A percentile compares a stretch with the other conserved stretches of the same genome.
These are phyloP conservation scores for Eupleurogrammus muticus DNA, from an alignment of 2,797 vertebrate genomes.

Conservation along the genomic window DNA sequence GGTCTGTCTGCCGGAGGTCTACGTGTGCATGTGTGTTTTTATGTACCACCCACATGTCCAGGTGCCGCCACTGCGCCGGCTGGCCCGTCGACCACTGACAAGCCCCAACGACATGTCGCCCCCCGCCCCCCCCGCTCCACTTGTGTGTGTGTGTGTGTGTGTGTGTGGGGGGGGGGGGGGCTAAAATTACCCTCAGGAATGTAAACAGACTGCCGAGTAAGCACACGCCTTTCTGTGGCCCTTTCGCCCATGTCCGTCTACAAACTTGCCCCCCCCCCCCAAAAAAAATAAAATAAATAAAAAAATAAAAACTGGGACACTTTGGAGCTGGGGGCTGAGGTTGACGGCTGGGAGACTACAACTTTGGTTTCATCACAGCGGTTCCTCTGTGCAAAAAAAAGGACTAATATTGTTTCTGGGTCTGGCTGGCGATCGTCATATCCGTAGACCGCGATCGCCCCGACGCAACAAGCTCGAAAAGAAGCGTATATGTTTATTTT, in stretches of 20 bases:
- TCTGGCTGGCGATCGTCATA: slow-evolving; percentile 12
- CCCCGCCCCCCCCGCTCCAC: slow-evolving; percentile 53
- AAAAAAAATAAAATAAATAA: no score
- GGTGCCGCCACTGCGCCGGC: slow-evolving; percentile 71
- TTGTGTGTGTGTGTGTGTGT: no score
- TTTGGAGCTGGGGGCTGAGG: slow-evolving; percentile 66
- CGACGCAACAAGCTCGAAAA: slow-evolving; percentile 28
- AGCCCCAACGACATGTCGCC: slow-evolving; percentile 74
- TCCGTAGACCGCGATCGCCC: slow-evolving; percentile 20
- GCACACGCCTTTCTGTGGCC: slow-evolving; percentile 76
- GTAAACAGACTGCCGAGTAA: slow-evolving; percentile 86
- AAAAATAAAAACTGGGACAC: slow-evolving; percentile 59
- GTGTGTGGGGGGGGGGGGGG: slow-evolving; percentile 60
- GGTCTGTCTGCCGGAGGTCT: slow-evolving; percentile 47
- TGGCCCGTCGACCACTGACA: slow-evolving; percentile 74
- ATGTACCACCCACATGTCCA: slow-evolving; percentile 79
- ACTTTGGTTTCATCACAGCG: slow-evolving; percentile 21
- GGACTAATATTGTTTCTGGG: slow-evolving; percentile 7
- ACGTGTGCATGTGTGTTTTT: slow-evolving; percentile 45
- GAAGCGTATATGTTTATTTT: slow-evolving; percentile 1
- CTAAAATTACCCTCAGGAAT: slow-evolving; percentile 87
- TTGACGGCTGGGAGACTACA: slow-evolving; percentile 34
- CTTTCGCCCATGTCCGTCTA: slow-evolving; percentile 54
- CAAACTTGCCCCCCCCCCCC: slow-evolving; percentile 54
- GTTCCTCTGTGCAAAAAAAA: slow-evolving; percentile 15